Evolutionary conservation across 2,113 vertebrate species (phyloP).

Genomic region (Chloroceryle aenea): DNA sequence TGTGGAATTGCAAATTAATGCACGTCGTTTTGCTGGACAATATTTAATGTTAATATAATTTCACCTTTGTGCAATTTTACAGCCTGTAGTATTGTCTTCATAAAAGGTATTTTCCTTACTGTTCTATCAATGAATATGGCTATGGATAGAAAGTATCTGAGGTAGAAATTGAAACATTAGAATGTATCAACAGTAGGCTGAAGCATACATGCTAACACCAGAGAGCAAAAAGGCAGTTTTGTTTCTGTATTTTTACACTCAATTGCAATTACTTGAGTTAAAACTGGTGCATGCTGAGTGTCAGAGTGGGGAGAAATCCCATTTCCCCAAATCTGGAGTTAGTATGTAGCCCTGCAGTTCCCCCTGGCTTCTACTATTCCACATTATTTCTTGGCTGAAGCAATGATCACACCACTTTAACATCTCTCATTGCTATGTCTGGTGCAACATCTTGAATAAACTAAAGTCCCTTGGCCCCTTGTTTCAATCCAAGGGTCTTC

Average conservation of each 20-base stretch:
- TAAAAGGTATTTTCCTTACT: not conserved
- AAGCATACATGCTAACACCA: not conserved
- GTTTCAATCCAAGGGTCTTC: no score
- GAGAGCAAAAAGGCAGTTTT: not conserved
- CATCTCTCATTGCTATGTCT: not conserved
- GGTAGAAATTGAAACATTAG: not conserved
- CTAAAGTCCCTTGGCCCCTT: rapidly evolving
- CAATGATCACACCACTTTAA: not conserved
- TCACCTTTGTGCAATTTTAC: not conserved
- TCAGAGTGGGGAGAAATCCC: not conserved
- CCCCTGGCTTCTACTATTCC: not conserved
- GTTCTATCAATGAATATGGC: not conserved
- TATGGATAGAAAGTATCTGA: not conserved
- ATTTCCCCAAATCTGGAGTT: not conserved
- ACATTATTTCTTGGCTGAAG: not conserved
- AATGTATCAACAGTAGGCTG: not conserved
- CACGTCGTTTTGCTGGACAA: not conserved
- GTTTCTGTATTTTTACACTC: not conserved
- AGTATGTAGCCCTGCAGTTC: not conserved
- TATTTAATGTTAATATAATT: not conserved
- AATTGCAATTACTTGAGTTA: not conserved
- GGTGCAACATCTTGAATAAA: not conserved
- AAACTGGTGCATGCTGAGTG: not conserved
- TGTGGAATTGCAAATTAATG: not conserved
- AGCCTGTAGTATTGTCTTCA: not conserved